Conservation (phyloP, 2,797 vertebrate species). For the Epinephelus malabaricus region DNA sequence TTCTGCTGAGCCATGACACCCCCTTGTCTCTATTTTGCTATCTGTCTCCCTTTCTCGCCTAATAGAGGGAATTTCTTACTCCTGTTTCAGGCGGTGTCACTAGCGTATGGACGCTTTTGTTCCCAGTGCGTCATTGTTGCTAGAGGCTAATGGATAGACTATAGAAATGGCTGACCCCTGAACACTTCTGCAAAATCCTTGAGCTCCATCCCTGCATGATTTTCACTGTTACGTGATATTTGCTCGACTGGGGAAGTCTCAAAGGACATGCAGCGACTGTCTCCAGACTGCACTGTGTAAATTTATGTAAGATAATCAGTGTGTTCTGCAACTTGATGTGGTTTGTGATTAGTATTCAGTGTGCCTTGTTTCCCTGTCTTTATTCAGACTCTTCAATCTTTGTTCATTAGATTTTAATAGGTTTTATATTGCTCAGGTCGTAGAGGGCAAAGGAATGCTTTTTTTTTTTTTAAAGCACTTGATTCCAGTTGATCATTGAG, state of each 20-base stretch:
- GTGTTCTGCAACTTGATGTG: conserved; percentile 49
- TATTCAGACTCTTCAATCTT: conserved; percentile 60
- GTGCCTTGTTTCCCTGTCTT: conserved; percentile 56
- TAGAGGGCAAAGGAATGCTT: conserved; percentile 59
- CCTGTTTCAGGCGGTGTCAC: neutral
- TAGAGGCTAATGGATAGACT: conserved; percentile 11
- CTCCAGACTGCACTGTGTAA: conserved; percentile 36
- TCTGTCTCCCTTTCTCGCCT: neutral
- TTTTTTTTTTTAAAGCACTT: conserved; percentile 8
- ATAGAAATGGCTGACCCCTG: conserved; percentile 15
- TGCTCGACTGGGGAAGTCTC: conserved; percentile 48
- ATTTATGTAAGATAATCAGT: conserved; percentile 53
- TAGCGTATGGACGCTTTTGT: neutral
- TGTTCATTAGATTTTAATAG: conserved; percentile 70
- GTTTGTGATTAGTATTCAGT: conserved; percentile 70
- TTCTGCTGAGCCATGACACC: conserved; percentile 66
- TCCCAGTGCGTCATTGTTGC: conserved; percentile 13
- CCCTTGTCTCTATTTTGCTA: conserved; percentile 12
- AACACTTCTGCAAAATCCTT: conserved; percentile 36
- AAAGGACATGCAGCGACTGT: conserved; percentile 23
- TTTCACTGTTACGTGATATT: conserved; percentile 29
- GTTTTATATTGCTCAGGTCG: conserved; percentile 61
- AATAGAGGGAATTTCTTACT: neutral
- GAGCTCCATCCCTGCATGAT: conserved; percentile 19
- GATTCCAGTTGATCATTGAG: conserved; percentile 34